Evolutionary conservation across 2,797 vertebrate species (phyloP).

Genomic region (Bradypodion ventrale): DNA sequence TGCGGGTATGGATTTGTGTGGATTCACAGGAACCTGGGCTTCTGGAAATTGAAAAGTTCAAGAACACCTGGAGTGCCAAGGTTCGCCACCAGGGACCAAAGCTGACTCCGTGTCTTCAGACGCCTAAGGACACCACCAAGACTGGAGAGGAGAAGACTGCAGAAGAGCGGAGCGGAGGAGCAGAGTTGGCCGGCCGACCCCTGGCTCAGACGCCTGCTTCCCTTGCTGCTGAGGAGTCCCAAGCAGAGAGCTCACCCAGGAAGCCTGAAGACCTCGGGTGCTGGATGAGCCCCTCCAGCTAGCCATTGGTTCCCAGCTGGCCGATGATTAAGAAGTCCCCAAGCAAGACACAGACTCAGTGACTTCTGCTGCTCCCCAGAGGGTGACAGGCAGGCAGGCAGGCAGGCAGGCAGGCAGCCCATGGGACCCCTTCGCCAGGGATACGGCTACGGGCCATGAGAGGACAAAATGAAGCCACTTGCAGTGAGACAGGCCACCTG

Average conservation of each 20-base stretch:
- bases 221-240: not conserved
- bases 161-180: not conserved
- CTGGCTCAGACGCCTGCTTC: not conserved
- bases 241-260: not conserved
- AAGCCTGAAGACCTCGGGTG: not conserved
- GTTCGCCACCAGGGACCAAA: too few species aligned
- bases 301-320: not conserved
- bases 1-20: too few species aligned
- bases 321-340: too few species aligned
- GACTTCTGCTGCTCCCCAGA: not conserved
- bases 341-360: not conserved
- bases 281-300: too few species aligned
- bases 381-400: not conserved
- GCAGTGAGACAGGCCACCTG: not conserved
- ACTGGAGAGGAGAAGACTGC: too few species aligned
- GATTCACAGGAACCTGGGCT: too few species aligned
- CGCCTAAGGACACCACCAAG: rapidly evolving
- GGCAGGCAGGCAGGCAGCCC: too few species aligned
- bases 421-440: not conserved
- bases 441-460: not conserved
- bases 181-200: too few species aligned
- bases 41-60: too few species aligned
- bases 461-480: not conserved
- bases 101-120: not conserved
- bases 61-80: too few species aligned